These are phyloP conservation scores for Eulemur rubriventer DNA, from an alignment of 2,797 vertebrate genomes.

Conservation along the genomic window DNA sequence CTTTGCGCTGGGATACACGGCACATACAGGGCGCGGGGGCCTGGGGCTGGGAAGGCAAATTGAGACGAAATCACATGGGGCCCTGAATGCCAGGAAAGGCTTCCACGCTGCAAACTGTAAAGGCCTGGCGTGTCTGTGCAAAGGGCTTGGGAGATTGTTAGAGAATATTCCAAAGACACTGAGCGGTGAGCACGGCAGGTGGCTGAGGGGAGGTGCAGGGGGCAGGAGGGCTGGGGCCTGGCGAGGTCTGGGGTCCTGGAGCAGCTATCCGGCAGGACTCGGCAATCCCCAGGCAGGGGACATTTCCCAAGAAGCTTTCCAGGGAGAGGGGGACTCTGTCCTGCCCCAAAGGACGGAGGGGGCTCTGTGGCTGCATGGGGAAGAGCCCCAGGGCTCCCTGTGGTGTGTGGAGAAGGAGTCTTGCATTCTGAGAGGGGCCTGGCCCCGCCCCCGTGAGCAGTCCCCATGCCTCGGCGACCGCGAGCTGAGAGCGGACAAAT, in stretches of 20 bases:
- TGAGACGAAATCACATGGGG: neutral
- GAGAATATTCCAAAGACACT: neutral
- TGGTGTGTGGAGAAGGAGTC: neutral
- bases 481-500: neutral
- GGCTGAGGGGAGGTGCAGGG: too few species aligned
- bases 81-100: neutral
- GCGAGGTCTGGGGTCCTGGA: neutral
- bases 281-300: too few species aligned
- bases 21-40: accelerated
- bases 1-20: neutral
- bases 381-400: accelerated
- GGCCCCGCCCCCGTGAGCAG: neutral
- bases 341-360: too few species aligned
- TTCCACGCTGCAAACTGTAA: neutral
- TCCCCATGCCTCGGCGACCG: accelerated
- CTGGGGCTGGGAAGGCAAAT: neutral
- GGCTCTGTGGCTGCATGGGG: neutral
- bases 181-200: neutral
- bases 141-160: neutral
- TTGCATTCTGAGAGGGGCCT: neutral
- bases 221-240: neutral
- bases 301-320: neutral
- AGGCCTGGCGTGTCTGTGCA: neutral
- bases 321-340: neutral
- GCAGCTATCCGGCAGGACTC: neutral